Conservation (phyloP, 35 echinoderm and acorn worm genomes). For the Heliocidaris erythrogramma region DNA sequence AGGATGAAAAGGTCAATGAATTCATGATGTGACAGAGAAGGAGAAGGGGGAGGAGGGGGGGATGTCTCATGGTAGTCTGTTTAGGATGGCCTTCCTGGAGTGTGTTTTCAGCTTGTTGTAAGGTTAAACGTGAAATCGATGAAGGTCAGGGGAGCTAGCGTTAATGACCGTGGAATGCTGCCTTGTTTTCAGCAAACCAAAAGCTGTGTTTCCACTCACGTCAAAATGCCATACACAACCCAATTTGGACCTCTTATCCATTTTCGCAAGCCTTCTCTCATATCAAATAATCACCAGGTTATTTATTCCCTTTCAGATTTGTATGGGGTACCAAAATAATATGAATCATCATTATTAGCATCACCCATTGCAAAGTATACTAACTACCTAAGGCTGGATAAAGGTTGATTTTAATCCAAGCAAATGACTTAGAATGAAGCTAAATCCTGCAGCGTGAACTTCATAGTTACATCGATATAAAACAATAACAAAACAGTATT, state of each 20-base stretch:
- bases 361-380: too few relatives aligned
- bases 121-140: background rate
- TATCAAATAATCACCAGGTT: too few relatives aligned
- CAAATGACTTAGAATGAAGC: too few relatives aligned
- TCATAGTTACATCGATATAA: too few relatives aligned
- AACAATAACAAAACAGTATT: too few relatives aligned
- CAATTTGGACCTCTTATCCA: background rate
- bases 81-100: background rate
- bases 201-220: background rate
- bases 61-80: background rate
- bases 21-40: background rate
- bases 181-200: background rate
- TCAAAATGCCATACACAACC: background rate
- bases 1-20: conserved; percentile 10
- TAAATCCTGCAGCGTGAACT: too few relatives aligned
- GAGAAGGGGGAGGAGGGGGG: background rate
- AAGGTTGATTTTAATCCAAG: too few relatives aligned
- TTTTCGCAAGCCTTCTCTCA: background rate
- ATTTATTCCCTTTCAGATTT: too few relatives aligned
- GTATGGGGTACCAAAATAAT: too few relatives aligned
- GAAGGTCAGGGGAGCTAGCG: background rate
- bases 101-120: background rate
- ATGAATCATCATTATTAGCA: too few relatives aligned
- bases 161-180: background rate
- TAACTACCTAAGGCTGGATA: too few relatives aligned